A percentile compares a stretch with the other conserved stretches of the same genome.
These are phyloP conservation scores for Calameuta idolon DNA, from an alignment of 2,888 invertebrate genomes.

Conservation along the genomic window DNA sequence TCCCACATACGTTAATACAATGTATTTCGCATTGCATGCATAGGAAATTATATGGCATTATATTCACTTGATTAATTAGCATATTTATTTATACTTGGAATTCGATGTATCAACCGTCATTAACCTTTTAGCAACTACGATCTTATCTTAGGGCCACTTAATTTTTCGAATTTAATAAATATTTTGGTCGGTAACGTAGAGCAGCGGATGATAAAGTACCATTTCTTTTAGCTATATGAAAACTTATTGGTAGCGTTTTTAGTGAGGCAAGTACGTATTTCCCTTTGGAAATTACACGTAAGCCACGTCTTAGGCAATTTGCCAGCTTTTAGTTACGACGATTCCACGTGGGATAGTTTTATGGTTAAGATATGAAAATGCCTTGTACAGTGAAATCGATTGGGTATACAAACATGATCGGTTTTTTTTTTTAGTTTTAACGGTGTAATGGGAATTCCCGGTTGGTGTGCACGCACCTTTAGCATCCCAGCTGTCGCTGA, in stretches of 20 bases:
- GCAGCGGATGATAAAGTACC: no score
- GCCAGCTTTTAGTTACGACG: no score
- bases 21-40: background rate
- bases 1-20: background rate
- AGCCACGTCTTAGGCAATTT: no score
- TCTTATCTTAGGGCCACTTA: no score
- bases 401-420: conserved; percentile 3
- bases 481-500: conserved; percentile 37
- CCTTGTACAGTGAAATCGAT: background rate
- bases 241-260: no score
- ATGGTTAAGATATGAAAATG: background rate
- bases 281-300: no score
- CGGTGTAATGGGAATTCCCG: conserved; percentile 1
- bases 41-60: background rate
- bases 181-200: no score
- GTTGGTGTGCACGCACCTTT: conserved; percentile 12
- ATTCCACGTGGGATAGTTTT: no score
- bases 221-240: no score
- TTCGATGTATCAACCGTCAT: background rate
- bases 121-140: background rate
- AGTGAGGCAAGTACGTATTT: no score
- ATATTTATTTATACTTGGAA: background rate
- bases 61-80: background rate
- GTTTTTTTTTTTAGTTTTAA: background rate
- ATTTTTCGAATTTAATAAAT: no score